Evolutionary conservation across 2,888 invertebrate species (phyloP), one percentile per base, ranked within the genome.

Genomic region (Caenorhabditis sp.): DNA sequence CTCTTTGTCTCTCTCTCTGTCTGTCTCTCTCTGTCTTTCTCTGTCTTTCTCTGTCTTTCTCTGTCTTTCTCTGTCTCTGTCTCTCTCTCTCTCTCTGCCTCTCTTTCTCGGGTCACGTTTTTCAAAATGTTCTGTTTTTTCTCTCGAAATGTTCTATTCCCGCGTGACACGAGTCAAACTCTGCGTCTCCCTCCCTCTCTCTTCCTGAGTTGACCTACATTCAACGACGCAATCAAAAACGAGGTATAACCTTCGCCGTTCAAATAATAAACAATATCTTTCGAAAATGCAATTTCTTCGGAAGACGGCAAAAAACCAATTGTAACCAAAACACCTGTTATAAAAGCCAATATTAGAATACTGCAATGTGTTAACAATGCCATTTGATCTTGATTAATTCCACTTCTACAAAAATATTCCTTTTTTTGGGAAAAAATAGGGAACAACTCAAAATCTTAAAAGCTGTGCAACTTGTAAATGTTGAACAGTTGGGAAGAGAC

Each of bases 191-290:
- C n/a, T n/a, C n/a, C n/a, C n/a, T n/a, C n/a, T n/a, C n/a, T n/a
- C n/a, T n/a, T n/a, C n/a, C 4, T 31, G 10, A 31, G 10, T 6
- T 31, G 31, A 31, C 31, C 5, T 17, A 43, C 24, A 3, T 23
- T 8, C 19, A 17, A 4, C 8, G 50, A 17, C 1, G 26, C 51
- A 59, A 71, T 66, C 23, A 71, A 50, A 24, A 66, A 71, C 12
- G 70, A 62, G 49, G 53, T 51, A 19, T 62, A 58, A 19, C 70
- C 70, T 37, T 66, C 63, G 26, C 70, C 70, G 60, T 71, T 71
- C 62, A 71, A 43, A 27, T 63, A 62, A 24, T 71, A 66, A 1
- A 71, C 70, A 21, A 71, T 71, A 1, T 49, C 31, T 1, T 51
- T 24, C 0, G 70, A 58, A 21, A 60, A 59, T 14, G 14, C 1